Evolutionary conservation across 1,140 invertebrate genomes (phyloP), one percentile per base, ranked within the genome.

Genomic region (Cephus cinctus): DNA sequence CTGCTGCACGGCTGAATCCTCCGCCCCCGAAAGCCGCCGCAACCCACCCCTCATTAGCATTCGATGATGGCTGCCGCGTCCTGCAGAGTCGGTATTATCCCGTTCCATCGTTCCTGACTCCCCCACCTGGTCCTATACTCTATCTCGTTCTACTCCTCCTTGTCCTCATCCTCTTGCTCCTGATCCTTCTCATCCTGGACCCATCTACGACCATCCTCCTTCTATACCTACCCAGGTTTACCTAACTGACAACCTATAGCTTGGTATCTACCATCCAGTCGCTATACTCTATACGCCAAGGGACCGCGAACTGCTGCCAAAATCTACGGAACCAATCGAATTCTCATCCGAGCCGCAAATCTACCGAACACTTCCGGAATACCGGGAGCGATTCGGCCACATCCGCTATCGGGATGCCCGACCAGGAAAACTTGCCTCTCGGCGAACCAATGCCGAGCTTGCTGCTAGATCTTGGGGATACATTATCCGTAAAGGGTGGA

Each of bases 1-100:
- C 45, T 50, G 54, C 59, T 31, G 30, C 38, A 20, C 18, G n/a
- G 38, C 22, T 20, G 46, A 20, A 35, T 36, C 35, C 38, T 66
- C 64, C 62, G 61, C 63, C 61, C n/a, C 66, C 63, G 47, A 64
- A 62, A 62, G 53, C 61, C 63, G 65, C 67, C 63, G 65, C 67
- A 23, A 41, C 39, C 67, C 70, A 73, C 69, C 71, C 70, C 71
- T 76, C 73, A 76, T 76, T 76, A 76, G 74, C 73, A 76, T 76
- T 76, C 73, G 71, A 75, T 75, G 74, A 76, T 76, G 74, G 74
- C 70, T 71, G 72, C 71, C 68, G 65, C 67, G 69, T 75, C 67
- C 69, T 75, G 71, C 70, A 74, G 69, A 63, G 67, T 60, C 58
- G 58, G 60, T 67, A 68, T 71, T 74, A 73, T 73, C 65, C 71